Conservation (phyloP, 2,113 vertebrate species). For the Parus major region DNA sequence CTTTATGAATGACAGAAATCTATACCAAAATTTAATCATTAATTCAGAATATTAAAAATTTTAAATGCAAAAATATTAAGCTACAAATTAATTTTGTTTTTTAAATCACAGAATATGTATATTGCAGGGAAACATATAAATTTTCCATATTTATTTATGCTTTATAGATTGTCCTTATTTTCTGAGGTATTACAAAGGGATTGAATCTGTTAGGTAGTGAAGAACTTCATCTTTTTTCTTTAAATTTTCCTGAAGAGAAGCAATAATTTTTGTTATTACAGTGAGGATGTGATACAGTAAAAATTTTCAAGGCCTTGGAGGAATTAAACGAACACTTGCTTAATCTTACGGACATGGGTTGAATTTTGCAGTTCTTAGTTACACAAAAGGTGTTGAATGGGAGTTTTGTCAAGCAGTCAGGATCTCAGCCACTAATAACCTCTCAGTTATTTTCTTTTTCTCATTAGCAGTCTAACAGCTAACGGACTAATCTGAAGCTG, state of each 20-base stretch:
- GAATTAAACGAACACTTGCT: not conserved
- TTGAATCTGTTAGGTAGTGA: not conserved
- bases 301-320: not conserved
- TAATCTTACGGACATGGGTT: not conserved
- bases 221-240: not conserved
- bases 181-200: not conserved
- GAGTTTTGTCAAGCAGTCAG: constrained; percentile 54
- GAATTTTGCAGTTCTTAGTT: constrained; percentile 37
- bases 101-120: not conserved
- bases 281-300: not conserved
- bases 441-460: constrained; percentile 47
- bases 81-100: not conserved
- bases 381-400: constrained; percentile 42
- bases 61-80: not conserved
- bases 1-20: not conserved
- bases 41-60: not conserved
- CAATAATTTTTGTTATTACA: not conserved
- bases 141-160: not conserved
- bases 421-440: constrained; percentile 42
- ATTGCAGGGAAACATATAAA: not conserved
- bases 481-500: constrained; percentile 36
- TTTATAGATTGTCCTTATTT: not conserved
- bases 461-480: constrained; percentile 31
- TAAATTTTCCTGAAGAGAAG: not conserved
- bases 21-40: not conserved